These are phyloP conservation scores for Halichoerus grypus DNA, from an alignment of 2,113 vertebrate species.

Conservation along the genomic window DNA sequence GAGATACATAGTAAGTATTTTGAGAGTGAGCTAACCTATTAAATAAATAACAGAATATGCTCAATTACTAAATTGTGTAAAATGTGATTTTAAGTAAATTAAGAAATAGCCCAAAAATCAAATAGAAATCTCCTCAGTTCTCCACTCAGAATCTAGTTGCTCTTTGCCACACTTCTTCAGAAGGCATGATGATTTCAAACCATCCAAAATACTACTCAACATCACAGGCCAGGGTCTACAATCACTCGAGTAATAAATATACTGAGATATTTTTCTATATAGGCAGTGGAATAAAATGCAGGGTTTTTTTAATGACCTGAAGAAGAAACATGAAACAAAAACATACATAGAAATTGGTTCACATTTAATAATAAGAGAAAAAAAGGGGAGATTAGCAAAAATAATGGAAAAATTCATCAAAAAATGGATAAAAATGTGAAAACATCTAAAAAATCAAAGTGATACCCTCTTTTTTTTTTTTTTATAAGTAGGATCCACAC, in stretches of 20 bases:
- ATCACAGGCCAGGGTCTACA: neutral
- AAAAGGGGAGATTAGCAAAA: conserved; percentile 7
- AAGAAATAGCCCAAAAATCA: neutral
- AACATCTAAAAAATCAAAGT: neutral
- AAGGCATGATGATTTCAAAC: neutral
- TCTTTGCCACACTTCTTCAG: neutral
- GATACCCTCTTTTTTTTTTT: neutral
- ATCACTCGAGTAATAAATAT: neutral
- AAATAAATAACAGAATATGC: conserved; percentile 21
- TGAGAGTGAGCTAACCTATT: neutral
- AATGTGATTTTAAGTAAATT: conserved; percentile 46
- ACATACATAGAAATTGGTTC: neutral
- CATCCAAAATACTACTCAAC: neutral
- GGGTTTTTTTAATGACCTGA: neutral
- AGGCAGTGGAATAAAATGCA: conserved; percentile 14
- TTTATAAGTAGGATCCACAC: neutral
- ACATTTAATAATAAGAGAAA: neutral
- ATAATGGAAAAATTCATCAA: neutral
- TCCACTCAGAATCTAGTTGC: neutral
- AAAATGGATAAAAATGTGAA: conserved; percentile 4
- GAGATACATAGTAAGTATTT: conserved; percentile 18
- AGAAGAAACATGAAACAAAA: neutral
- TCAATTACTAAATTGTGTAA: neutral
- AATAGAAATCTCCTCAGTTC: neutral
- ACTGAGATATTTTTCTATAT: neutral